Base-by-base conservation (phyloP, 2,113 vertebrate genomes). In the Catharus bicknelli region DNA sequence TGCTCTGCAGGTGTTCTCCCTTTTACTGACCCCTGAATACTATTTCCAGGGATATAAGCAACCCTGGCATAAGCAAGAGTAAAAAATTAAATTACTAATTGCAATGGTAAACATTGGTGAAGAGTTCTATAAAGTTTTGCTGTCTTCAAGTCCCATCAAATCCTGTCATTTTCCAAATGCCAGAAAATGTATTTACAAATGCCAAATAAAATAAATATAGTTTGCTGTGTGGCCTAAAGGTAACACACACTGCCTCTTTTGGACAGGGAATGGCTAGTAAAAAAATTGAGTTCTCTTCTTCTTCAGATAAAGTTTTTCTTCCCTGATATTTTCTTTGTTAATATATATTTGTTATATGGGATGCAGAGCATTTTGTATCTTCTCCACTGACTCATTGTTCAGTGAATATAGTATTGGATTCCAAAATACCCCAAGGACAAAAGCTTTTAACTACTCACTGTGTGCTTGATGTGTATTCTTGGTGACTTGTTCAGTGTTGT, bases 321-420 rank as follows among this genome's bases (percentile, higher is more conserved):
- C 3, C 3, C 63, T 42, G 47, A 13, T 7, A 45, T 68, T 58
- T 29, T 72, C 11, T 74, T 55, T 48, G 14, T 66, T 89, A 74
- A 50, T 54, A 16, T 23, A 66, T 23, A 66, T 89, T 94, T 80
- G 2, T 62, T 84, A 50, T 70, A 26, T 84, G 4, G 13, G 51
- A 42, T 63, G 23, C 47, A 67, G 81, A 78, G 68, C 43, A 34
- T 34, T 78, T 81, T 63, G 57, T 78, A 54, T 74, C 43, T 93
- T 89, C 68, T 77, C 27, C 34, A 34, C 25, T 91, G 93, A 92
- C 50, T 96, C 80, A 83, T 18, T 83, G 66, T 57, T 93, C 10
- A 34, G 11, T 59, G 74, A 81, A 53, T 82, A 42, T 14, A 9
- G n/a, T 64, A 36, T 8, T 40, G 13, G 57, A 90, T 74, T 61